These are phyloP conservation scores for Trigoniulus corallinus DNA, from an alignment of 1,140 invertebrate species.

Conservation along the genomic window DNA sequence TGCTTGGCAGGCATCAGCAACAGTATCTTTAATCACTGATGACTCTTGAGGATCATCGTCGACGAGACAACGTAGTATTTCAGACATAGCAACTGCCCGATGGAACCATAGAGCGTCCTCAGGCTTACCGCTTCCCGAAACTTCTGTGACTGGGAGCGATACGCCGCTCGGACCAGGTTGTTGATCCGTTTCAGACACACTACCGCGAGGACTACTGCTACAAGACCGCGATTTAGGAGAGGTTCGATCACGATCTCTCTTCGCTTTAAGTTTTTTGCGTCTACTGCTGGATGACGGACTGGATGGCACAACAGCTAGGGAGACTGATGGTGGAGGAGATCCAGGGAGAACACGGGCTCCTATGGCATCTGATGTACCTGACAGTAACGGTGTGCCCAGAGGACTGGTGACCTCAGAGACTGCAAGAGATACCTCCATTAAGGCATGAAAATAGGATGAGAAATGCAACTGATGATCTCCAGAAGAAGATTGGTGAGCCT, in stretches of 20 bases:
- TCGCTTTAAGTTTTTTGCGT: slow-evolving; percentile 25
- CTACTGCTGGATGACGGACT: slow-evolving; percentile 17
- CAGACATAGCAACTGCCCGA: slow-evolving; percentile 19
- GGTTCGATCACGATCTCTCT: slow-evolving; percentile 17
- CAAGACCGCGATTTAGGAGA: slow-evolving; percentile 5
- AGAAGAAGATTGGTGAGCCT: no score
- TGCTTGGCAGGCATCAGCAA: slow-evolving; percentile 19
- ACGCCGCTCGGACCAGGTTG: background rate
- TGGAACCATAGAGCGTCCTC: slow-evolving; percentile 26
- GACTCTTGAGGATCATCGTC: slow-evolving; percentile 17
- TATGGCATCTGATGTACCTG: no score
- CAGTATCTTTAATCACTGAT: slow-evolving; percentile 16
- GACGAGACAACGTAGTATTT: slow-evolving; percentile 21
- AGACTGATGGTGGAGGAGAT: no score
- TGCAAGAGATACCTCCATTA: slow-evolving; percentile 23
- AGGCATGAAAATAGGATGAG: slow-evolving; percentile 25
- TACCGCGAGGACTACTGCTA: slow-evolving; percentile 7
- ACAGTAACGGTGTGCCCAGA: no score
- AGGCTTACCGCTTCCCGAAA: slow-evolving; percentile 13
- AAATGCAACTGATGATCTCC: slow-evolving; percentile 20
- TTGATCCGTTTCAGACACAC: background rate
- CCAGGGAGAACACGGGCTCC: no score
- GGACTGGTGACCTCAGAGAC: slow-evolving; percentile 21
- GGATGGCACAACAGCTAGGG: background rate
- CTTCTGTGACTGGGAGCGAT: background rate